Percentiles rank a stretch among this genome's conserved stretches.
Evolutionary conservation across 2,888 invertebrate species (phyloP).

Genomic region (Sussaba pulchella): DNA sequence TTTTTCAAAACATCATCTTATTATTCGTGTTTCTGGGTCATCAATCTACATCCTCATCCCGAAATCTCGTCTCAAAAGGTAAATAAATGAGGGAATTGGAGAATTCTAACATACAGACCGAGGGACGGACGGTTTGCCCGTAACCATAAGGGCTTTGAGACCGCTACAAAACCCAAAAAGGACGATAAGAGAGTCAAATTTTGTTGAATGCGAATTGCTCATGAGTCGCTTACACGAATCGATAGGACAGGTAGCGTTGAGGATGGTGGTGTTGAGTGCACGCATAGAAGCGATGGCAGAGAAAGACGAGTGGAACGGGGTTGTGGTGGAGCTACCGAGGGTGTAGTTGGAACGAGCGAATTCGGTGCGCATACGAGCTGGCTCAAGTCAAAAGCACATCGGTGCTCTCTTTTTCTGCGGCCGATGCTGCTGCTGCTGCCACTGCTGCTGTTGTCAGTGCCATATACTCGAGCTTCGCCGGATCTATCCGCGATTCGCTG

Average conservation of each 20-base stretch:
- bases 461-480: constrained; percentile 13
- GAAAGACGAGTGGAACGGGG: constrained; percentile 4
- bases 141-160: too few relatives aligned
- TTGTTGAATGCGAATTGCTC: too few relatives aligned
- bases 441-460: constrained; percentile 22
- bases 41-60: too few relatives aligned
- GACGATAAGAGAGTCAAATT: too few relatives aligned
- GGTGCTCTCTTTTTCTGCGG: constrained; percentile 22
- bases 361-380: constrained; percentile 21
- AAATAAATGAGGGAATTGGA: too few relatives aligned
- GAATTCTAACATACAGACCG: too few relatives aligned
- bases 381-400: constrained; percentile 39
- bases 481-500: constrained; percentile 12
- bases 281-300: background rate
- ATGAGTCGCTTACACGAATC: constrained; percentile 12
- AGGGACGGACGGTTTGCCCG: too few relatives aligned
- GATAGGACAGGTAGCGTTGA: background rate
- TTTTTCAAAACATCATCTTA: too few relatives aligned
- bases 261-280: background rate
- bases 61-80: too few relatives aligned
- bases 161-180: too few relatives aligned
- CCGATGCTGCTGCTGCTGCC: constrained; percentile 26
- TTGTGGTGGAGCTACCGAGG: background rate
- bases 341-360: constrained; percentile 29
- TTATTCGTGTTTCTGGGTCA: too few relatives aligned